Conservation (phyloP, 2,113 vertebrate species). For the Todiramphus chloris region DNA sequence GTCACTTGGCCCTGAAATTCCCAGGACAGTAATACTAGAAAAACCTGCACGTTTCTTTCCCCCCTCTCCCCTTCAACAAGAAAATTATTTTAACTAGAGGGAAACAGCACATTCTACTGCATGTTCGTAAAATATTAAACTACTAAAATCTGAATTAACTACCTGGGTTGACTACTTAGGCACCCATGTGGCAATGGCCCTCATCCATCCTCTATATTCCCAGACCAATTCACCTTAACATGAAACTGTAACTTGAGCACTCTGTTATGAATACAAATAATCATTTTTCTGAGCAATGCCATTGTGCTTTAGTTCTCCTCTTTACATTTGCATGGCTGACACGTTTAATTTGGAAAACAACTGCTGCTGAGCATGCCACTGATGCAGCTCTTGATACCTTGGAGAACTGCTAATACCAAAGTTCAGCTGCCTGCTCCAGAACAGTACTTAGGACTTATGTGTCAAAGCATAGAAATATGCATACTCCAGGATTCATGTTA, state of each 20-base stretch:
- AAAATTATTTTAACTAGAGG: background rate
- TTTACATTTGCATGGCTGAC: background rate
- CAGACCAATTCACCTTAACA: constrained; percentile 14
- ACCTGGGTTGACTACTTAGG: background rate
- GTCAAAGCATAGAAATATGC: background rate
- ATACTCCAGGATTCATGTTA: background rate
- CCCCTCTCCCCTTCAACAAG: background rate
- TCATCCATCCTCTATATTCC: background rate
- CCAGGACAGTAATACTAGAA: background rate
- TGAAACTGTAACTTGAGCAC: background rate
- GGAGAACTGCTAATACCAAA: constrained; percentile 30
- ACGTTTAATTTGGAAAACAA: constrained; percentile 24
- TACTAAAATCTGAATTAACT: background rate
- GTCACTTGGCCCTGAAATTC: background rate
- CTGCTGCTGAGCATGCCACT: constrained; percentile 13
- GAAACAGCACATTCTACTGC: background rate
- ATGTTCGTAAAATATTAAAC: background rate
- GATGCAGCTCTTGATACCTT: constrained; percentile 16
- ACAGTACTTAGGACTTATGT: background rate
- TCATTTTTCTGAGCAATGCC: constrained; percentile 17
- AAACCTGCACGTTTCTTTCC: background rate
- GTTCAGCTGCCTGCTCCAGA: constrained; percentile 22
- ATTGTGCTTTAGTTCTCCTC: constrained; percentile 6
- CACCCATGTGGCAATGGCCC: background rate
- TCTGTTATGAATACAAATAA: background rate